phyloP scores from a whole-genome alignment of 92 coral and sea anemone species.

The Virgularia gustaviana region DNA sequence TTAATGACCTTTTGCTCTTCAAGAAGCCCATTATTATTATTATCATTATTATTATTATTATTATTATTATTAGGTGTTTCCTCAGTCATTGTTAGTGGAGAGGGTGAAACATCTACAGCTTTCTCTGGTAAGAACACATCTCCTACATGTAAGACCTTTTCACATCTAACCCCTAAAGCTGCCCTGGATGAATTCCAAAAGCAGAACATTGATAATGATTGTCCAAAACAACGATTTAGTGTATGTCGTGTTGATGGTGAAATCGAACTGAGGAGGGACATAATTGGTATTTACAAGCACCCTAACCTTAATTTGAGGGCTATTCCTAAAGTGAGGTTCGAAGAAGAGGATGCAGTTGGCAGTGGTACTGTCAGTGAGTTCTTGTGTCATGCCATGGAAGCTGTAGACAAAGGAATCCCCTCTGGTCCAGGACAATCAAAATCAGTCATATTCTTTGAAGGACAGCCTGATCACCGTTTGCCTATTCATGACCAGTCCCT shows the following conservation, averaged over 20 bases:
- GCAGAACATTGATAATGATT: constrained; percentile 3
- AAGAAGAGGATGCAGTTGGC: constrained; percentile 30
- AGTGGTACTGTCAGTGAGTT: constrained; percentile 20
- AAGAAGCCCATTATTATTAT: too few species aligned
- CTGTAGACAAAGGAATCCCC: constrained; percentile 25
- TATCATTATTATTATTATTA: too few species aligned
- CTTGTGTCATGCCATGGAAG: constrained; percentile 1
- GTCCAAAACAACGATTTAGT: constrained; percentile 11
- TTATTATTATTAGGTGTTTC: too few species aligned
- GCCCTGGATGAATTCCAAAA: background rate
- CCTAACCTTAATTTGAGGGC: constrained; percentile 13
- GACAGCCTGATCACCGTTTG: constrained; percentile 9
- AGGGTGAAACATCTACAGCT: too few species aligned
- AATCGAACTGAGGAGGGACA: constrained; percentile 17
- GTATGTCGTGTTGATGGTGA: constrained; percentile 20
- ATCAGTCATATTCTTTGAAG: constrained; percentile 12
- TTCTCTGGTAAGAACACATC: background rate
- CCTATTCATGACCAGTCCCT: constrained; percentile 20
- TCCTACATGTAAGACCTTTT: too few species aligned
- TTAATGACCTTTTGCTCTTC: too few species aligned
- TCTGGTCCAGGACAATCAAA: constrained; percentile 9
- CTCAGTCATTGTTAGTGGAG: too few species aligned
- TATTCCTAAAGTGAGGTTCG: constrained; percentile 22
- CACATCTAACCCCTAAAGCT: constrained; percentile 25
- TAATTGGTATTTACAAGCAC: constrained; percentile 17